Evolutionary conservation across 1,140 invertebrate genomes (phyloP).

Genomic region (Monochamus saltuarius): DNA sequence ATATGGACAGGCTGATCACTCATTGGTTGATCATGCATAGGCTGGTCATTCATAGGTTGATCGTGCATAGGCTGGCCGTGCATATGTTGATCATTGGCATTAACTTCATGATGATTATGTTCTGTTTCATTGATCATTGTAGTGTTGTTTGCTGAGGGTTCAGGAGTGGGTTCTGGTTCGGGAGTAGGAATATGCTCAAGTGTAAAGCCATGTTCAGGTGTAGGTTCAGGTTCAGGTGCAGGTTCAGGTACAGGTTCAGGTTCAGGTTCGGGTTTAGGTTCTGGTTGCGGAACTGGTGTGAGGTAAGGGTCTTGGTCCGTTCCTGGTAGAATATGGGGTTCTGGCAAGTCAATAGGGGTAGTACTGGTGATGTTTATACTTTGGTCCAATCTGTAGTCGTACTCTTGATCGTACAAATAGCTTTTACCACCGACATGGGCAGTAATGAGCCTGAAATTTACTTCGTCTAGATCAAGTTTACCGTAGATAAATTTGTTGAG

Average conservation of each 20-base stretch:
- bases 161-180: slow-evolving; percentile 41
- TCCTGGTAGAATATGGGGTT: slow-evolving; percentile 18
- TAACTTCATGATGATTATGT: neutral
- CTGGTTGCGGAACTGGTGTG: slow-evolving; percentile 35
- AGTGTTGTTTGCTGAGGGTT: slow-evolving; percentile 38
- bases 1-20: neutral
- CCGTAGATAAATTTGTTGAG: slow-evolving; percentile 59
- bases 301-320: slow-evolving; percentile 28
- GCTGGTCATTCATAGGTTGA: neutral
- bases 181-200: no score
- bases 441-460: slow-evolving; percentile 50
- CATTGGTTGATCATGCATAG: neutral
- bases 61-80: neutral
- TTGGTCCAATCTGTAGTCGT: slow-evolving; percentile 15
- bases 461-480: slow-evolving; percentile 37
- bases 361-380: slow-evolving; percentile 11
- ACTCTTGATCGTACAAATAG: slow-evolving; percentile 59
- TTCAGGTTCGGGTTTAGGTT: slow-evolving; percentile 2
- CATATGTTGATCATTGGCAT: neutral
- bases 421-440: slow-evolving; percentile 56
- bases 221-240: slow-evolving; percentile 33
- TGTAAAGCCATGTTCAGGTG: slow-evolving; percentile 47
- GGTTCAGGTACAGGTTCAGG: neutral
- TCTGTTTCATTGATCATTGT: slow-evolving; percentile 27
- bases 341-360: slow-evolving; percentile 4